Percentiles rank a stretch among this genome's conserved stretches.
Conservation (phyloP, 2,888 invertebrate genomes). For the Parnassius glacialis region DNA sequence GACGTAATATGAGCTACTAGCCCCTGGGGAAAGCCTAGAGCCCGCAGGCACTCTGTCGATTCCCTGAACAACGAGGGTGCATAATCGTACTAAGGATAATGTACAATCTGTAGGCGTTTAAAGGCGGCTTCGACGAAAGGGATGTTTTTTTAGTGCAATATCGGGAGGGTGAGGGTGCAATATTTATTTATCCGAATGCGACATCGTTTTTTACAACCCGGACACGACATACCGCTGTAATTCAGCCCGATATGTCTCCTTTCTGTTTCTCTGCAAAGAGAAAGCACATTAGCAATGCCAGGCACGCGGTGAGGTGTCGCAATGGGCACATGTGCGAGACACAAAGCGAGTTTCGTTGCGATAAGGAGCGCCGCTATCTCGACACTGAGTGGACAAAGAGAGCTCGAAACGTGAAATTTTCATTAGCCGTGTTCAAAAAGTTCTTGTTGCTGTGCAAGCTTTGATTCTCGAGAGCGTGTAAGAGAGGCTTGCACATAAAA, state of each 20-base stretch:
- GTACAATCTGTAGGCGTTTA: slow-evolving; percentile 82
- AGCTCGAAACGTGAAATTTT: slow-evolving; percentile 75
- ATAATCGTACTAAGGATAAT: slow-evolving; percentile 81
- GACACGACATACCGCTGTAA: slow-evolving; percentile 64
- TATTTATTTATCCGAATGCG: slow-evolving; percentile 77
- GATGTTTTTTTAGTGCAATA: slow-evolving; percentile 79
- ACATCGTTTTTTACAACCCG: slow-evolving; percentile 68
- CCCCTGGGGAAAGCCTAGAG: slow-evolving; percentile 62
- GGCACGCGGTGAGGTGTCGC: slow-evolving; percentile 60
- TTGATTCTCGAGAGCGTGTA: slow-evolving; percentile 78
- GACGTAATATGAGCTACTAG: slow-evolving; percentile 77
- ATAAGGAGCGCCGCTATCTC: slow-evolving; percentile 70
- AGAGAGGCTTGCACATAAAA: slow-evolving; percentile 74
- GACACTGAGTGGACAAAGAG: slow-evolving; percentile 61
- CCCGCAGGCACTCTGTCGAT: slow-evolving; percentile 72
- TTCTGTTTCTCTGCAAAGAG: slow-evolving; percentile 42
- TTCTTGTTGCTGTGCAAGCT: slow-evolving; percentile 63
- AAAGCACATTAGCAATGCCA: slow-evolving; percentile 64
- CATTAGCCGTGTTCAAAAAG: slow-evolving; percentile 74
- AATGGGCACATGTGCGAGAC: slow-evolving; percentile 53
- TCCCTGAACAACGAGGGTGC: slow-evolving; percentile 80
- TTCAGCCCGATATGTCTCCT: slow-evolving; percentile 58
- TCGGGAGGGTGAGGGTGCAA: slow-evolving; percentile 79
- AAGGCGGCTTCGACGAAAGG: slow-evolving; percentile 79
- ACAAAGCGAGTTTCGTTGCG: slow-evolving; percentile 66